Percentiles rank a stretch among this genome's conserved stretches.
These are phyloP conservation scores for Dolichotis patagonum DNA, from an alignment of 2,113 vertebrate genomes.

Conservation along the genomic window DNA sequence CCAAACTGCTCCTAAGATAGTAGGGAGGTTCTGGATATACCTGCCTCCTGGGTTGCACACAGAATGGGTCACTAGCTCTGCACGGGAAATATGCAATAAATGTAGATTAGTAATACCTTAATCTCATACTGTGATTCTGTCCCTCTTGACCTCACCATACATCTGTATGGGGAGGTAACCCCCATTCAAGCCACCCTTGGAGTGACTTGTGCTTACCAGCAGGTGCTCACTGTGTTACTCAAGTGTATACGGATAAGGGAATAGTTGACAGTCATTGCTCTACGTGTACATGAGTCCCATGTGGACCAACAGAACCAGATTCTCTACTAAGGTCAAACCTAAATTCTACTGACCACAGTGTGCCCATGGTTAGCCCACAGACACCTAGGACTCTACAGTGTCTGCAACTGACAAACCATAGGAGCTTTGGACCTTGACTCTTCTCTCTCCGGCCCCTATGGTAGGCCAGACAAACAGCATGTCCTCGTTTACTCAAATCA, in stretches of 20 bases:
- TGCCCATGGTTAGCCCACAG: not conserved
- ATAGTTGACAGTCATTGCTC: not conserved
- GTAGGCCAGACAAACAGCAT: not conserved
- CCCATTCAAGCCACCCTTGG: too few relatives aligned
- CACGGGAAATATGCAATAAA: not conserved
- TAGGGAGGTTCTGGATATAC: not conserved
- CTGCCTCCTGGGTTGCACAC: too few relatives aligned
- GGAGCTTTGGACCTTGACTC: not conserved
- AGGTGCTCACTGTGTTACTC: not conserved
- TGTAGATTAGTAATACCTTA: too few relatives aligned
- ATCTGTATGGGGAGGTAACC: not conserved
- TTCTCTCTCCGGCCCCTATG: not conserved
- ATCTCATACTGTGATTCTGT: not conserved
- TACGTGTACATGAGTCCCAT: not conserved
- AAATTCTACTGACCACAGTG: not conserved
- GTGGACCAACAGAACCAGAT: not conserved
- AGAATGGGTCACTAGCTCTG: too few relatives aligned
- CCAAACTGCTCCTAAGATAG: not conserved
- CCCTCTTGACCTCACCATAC: not conserved
- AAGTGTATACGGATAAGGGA: not conserved
- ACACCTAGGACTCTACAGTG: fast-evolving
- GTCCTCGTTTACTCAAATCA: not conserved
- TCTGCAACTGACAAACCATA: not conserved
- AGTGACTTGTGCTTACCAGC: not conserved
- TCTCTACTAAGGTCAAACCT: not conserved